Conservation (phyloP, 2,113 vertebrate genomes). For the Anseranas semipalmata region DNA sequence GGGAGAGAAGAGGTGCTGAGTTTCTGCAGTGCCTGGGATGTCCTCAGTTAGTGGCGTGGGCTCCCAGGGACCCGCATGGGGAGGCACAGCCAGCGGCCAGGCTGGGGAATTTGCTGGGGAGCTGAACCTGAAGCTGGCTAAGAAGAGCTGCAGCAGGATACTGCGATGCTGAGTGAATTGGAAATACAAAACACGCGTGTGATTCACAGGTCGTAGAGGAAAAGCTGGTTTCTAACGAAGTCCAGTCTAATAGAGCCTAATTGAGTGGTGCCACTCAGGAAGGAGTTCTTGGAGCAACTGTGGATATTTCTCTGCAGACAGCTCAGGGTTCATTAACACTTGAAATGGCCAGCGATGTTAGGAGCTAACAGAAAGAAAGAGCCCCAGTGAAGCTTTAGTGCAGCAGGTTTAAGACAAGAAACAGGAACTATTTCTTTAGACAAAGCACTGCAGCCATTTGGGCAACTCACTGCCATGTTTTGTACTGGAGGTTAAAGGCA, state of each 20-base stretch:
- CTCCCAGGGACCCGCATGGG: not conserved
- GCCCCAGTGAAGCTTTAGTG: fast-evolving
- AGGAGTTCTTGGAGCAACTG: not conserved
- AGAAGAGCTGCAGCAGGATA: not conserved
- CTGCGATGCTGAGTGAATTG: fast-evolving
- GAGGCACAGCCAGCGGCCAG: no score
- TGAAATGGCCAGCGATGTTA: fast-evolving
- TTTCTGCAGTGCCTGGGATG: not conserved
- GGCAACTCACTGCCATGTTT: not conserved
- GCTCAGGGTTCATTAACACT: fast-evolving
- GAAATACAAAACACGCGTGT: fast-evolving
- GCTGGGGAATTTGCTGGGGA: not conserved
- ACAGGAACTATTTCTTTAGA: not conserved
- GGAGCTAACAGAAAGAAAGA: not conserved
- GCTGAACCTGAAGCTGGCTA: not conserved
- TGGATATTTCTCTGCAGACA: not conserved
- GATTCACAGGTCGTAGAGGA: not conserved
- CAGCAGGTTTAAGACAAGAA: not conserved
- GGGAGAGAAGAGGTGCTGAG: not conserved
- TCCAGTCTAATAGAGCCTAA: not conserved
- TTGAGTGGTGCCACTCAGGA: not conserved
- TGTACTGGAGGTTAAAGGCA: not conserved
- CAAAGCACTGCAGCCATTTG: not conserved
- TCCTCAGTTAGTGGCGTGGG: no score
- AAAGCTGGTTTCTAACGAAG: not conserved